These are phyloP conservation scores for Phalacrocorax aristotelis DNA, from an alignment of 2,113 vertebrate species.

Conservation along the genomic window DNA sequence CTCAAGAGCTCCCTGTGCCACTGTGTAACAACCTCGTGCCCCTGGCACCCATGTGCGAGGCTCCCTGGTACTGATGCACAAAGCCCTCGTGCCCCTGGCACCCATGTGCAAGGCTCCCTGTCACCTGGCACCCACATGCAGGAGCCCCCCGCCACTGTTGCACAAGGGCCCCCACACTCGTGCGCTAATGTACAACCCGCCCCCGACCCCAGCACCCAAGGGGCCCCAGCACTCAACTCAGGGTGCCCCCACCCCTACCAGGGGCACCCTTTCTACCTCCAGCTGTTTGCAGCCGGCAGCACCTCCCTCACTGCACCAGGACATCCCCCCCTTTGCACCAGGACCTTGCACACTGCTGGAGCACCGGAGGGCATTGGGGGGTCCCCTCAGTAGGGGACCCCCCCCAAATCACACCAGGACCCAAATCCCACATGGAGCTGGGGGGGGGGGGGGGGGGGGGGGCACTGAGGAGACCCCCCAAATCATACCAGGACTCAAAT, in stretches of 20 bases:
- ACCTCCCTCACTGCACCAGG: background rate
- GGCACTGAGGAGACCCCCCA: no score
- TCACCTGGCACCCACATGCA: background rate
- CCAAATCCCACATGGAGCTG: background rate
- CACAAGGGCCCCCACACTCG: background rate
- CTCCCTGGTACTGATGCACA: fast-evolving
- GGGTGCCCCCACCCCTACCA: background rate
- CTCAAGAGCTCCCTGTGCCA: background rate
- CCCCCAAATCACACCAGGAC: no score
- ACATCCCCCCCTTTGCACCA: no score
- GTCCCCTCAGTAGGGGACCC: no score
- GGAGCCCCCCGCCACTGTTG: no score
- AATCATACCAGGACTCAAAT: background rate
- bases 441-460: no score
- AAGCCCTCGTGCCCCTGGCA: fast-evolving
- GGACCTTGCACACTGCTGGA: no score
- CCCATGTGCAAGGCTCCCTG: no score
- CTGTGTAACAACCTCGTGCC: no score
- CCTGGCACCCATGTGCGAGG: no score
- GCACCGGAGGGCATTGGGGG: background rate
- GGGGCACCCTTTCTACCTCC: no score
- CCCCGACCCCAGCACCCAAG: background rate
- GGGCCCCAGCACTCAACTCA: background rate
- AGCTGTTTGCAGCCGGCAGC: background rate
- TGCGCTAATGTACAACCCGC: background rate